Conservation (phyloP, 1,140 invertebrate genomes). For the Chelonus insularis region DNA sequence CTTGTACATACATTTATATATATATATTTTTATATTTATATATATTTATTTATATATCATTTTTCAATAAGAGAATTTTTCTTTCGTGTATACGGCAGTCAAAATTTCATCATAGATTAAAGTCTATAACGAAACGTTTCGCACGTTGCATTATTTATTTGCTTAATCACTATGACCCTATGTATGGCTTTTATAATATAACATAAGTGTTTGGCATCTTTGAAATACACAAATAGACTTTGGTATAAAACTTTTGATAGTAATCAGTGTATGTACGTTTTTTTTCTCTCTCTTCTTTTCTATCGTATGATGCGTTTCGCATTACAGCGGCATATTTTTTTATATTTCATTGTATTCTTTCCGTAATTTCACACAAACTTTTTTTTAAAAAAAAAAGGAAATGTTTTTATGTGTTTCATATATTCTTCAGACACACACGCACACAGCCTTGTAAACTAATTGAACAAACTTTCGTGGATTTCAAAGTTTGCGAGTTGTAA, state of each 20-base stretch:
- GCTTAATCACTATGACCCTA: constrained; percentile 29
- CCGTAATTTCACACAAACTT: constrained; percentile 20
- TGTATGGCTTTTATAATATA: constrained; percentile 54
- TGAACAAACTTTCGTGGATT: constrained; percentile 48
- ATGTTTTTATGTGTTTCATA: too few species aligned
- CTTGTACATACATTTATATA: too few species aligned
- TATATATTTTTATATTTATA: too few species aligned
- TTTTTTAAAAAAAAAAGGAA: too few species aligned
- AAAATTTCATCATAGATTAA: too few species aligned
- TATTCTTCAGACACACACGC: background rate
- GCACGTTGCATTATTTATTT: background rate
- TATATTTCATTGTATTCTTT: constrained; percentile 33
- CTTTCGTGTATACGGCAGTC: too few species aligned
- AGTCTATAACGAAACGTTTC: too few species aligned
- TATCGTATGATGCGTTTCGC: constrained; percentile 37
- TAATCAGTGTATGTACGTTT: constrained; percentile 37
- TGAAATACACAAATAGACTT: constrained; percentile 70
- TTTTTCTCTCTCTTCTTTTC: constrained; percentile 24
- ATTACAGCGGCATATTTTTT: constrained; percentile 54
- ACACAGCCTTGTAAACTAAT: constrained; percentile 19
- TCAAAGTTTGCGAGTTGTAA: constrained; percentile 22
- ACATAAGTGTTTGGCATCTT: constrained; percentile 63
- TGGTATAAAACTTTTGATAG: constrained; percentile 63
- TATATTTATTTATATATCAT: too few species aligned
- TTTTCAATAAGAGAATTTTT: too few species aligned